Conservation (phyloP, 2,888 invertebrate species). For the Sarcophaga rosellei region DNA sequence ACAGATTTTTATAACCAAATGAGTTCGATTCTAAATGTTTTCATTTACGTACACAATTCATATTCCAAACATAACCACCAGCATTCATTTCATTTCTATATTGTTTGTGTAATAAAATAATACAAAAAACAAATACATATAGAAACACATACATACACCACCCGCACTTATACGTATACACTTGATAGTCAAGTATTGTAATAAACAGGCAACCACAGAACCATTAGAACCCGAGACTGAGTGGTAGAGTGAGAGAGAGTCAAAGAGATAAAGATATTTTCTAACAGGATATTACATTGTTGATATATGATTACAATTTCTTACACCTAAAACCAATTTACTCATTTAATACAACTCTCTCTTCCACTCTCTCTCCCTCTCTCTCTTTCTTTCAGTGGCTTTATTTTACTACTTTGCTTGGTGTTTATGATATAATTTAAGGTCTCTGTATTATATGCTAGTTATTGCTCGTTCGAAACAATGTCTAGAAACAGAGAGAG, state of each 20-base stretch:
- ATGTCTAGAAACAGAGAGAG: too few species aligned
- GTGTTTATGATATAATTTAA: too few species aligned
- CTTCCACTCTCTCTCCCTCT: too few species aligned
- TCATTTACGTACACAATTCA: slow-evolving; percentile 12
- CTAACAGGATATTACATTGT: slow-evolving; percentile 56
- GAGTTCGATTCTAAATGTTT: not conserved
- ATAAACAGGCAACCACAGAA: too few species aligned
- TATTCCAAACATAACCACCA: slow-evolving; percentile 20
- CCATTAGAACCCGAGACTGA: too few species aligned
- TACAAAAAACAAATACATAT: not conserved
- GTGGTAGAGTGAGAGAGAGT: not conserved
- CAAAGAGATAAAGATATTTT: slow-evolving; percentile 31
- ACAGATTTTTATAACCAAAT: slow-evolving; percentile 21
- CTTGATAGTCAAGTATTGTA: too few species aligned
- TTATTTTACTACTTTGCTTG: too few species aligned
- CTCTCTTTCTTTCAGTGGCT: too few species aligned
- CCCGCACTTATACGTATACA: too few species aligned
- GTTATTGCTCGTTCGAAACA: too few species aligned
- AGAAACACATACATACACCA: too few species aligned
- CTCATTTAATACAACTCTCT: not conserved
- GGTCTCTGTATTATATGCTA: too few species aligned
- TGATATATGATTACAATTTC: slow-evolving; percentile 38
- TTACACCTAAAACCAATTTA: slow-evolving; percentile 38
- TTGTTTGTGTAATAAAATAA: not conserved
- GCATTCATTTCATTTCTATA: not conserved